Conservation (phyloP, 2,797 vertebrate genomes). For the Protonibea diacanthus region DNA sequence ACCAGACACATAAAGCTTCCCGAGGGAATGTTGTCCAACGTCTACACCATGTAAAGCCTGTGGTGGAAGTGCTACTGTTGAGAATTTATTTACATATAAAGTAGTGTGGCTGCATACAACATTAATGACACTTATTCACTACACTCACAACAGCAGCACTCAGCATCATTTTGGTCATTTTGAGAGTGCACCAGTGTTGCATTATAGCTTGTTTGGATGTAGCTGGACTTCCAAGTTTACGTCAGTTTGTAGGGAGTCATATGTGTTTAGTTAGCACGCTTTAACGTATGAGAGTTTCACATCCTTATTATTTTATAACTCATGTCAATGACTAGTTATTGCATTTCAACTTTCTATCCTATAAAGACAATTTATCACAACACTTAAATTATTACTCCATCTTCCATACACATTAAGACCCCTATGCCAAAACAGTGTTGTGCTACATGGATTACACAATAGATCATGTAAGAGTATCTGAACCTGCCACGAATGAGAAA, state of each 20-base stretch:
- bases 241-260: no score
- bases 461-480: slow-evolving; percentile 11
- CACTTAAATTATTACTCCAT: no score
- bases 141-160: neutral
- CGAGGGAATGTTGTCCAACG: slow-evolving; percentile 6
- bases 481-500: slow-evolving; percentile 38
- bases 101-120: neutral
- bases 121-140: neutral
- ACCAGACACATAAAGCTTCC: neutral
- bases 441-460: slow-evolving; percentile 36
- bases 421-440: neutral
- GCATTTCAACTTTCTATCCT: no score
- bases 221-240: no score
- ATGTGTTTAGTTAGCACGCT: neutral
- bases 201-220: no score
- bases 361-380: no score
- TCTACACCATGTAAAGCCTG: neutral
- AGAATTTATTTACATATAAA: slow-evolving; percentile 4
- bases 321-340: no score
- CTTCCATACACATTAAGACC: no score
- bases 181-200: no score
- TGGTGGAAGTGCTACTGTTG: neutral
- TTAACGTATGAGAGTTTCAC: neutral
- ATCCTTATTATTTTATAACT: neutral
- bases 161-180: no score